Percentiles rank a stretch among this genome's conserved stretches.
phyloP scores from a whole-genome alignment of 2,797 vertebrate genomes.

The Pyrocephalus nanus region DNA sequence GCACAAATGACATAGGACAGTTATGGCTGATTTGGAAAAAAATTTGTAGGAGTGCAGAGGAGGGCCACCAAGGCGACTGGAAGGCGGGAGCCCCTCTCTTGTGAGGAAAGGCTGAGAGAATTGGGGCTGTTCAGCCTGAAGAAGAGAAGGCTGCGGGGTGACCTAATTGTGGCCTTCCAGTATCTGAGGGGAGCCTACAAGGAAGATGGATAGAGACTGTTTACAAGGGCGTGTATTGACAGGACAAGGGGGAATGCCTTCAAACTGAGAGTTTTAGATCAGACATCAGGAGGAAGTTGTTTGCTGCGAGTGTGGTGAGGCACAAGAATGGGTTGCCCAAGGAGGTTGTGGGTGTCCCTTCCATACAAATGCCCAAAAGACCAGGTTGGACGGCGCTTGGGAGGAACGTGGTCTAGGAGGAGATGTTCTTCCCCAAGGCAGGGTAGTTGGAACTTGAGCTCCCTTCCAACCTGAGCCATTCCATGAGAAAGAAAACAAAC shows the following conservation, averaged over 20 bases:
- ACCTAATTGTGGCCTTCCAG: not conserved
- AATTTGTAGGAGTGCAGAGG: not conserved
- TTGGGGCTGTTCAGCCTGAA: not conserved
- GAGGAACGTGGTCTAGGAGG: not conserved
- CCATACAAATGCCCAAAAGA: rapidly evolving
- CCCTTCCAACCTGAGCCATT: not conserved
- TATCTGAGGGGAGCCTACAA: not conserved
- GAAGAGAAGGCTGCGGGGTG: not conserved
- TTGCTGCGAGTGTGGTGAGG: not conserved
- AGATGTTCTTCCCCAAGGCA: not conserved
- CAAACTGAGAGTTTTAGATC: not conserved
- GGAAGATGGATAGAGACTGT: not conserved
- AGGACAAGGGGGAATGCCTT: not conserved
- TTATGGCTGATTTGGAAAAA: not conserved
- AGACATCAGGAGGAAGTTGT: not conserved
- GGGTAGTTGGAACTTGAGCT: too few species aligned
- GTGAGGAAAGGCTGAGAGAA: not conserved
- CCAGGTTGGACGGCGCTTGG: not conserved
- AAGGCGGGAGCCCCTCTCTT: not conserved
- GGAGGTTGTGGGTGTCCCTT: not conserved
- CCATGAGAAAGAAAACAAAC: not conserved
- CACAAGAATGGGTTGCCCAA: not conserved
- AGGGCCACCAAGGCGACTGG: not conserved
- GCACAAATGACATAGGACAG: not conserved
- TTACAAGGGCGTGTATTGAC: not conserved